Evolutionary conservation across 1,140 invertebrate genomes (phyloP), one percentile per base, ranked within the genome.

Genomic region (Bursaphelenchus mucronatus): DNA sequence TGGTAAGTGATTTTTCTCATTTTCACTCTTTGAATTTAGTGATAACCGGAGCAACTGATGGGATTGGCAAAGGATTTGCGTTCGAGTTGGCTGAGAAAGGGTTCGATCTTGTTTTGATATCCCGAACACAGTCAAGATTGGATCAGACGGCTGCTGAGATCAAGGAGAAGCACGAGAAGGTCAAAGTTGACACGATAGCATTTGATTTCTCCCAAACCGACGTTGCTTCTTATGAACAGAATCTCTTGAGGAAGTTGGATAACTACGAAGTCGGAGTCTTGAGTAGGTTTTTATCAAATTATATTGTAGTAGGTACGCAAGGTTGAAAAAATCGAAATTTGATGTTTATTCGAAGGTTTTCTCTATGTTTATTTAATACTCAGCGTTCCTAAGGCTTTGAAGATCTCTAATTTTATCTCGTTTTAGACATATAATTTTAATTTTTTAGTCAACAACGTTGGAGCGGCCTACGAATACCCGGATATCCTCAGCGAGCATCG

Each of bases 201-300:
- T 74, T 74, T 55, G 74, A 74, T 45, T 74, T 74, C 56, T 67
- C 74, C 3, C 76, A 74, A 15, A 21, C 74, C 2, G 62, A 41
- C 40, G 44, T 74, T 6, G 47, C 62, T 6, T 74, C 76, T 50
- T 74, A 74, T 52, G 68, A 76, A 44, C 3, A 61, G 19, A 44
- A 69, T 13, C 55, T 79, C 0, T 45, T 81, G 30, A 41, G n/a
- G 11, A 39, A 44, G 19, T 30, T 72, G 19, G 15, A 76, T n/a
- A 39, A 70, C n/a, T 11, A 63, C 11, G 61, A 72, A 5, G 40
- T 72, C 49, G 70, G 70, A 54, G 53, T 72, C 39, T 64, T 72
- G 19, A 56, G 72, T 75, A 52, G 57, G 54, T 4, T 30, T 30
- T 30, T n/a, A 5, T 1, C 2, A 5, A 30, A 30, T 9, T 21